Conservation (phyloP, 2,888 invertebrate genomes). For the Alentia gelatinosa region DNA sequence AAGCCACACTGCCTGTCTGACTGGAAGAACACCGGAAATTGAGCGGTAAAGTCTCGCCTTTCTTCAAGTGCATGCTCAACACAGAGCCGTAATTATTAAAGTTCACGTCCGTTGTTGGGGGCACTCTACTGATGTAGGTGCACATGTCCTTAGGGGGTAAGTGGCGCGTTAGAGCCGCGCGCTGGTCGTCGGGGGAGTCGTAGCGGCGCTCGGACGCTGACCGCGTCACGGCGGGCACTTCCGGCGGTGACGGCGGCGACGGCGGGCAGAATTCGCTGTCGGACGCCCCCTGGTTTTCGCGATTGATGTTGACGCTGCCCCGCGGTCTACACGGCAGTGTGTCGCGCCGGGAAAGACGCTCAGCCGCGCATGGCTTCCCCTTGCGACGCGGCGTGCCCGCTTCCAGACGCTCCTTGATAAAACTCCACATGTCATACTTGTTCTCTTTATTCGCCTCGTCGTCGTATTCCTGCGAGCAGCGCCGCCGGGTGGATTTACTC, state of each 20-base stretch:
- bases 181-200: background rate
- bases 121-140: background rate
- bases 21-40: background rate
- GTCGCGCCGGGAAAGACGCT: constrained; percentile 23
- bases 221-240: background rate
- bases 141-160: background rate
- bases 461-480: background rate
- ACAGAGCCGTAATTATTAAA: constrained; percentile 36
- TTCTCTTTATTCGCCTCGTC: constrained; percentile 41
- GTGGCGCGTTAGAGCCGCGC: background rate
- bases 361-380: constrained; percentile 2
- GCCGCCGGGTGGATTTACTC: background rate
- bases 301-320: constrained; percentile 42
- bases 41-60: background rate
- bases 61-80: background rate
- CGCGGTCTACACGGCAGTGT: constrained; percentile 10
- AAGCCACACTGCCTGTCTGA: background rate
- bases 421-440: constrained; percentile 49
- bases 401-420: constrained; percentile 31
- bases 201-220: background rate
- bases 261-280: background rate
- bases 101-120: constrained; percentile 19
- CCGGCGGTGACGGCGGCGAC: background rate
- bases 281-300: background rate
- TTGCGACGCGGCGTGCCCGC: background rate